Conservation (phyloP, 2,113 vertebrate species). For the Struthidea cinerea region DNA sequence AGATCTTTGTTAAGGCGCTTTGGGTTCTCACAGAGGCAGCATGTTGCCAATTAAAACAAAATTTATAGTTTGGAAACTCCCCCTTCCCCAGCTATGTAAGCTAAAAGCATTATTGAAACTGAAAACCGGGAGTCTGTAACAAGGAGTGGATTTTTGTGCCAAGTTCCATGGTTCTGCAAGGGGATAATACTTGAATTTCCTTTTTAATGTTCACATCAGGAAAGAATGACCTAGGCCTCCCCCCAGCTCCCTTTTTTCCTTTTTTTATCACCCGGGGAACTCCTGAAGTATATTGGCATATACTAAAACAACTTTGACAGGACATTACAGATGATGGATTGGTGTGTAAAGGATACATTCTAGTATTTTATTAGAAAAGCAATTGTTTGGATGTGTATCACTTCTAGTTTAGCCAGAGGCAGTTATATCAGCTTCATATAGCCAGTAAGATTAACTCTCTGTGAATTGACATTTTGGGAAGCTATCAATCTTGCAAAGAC, state of each 20-base stretch:
- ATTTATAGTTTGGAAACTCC: background rate
- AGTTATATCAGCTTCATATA: background rate
- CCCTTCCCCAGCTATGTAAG: background rate
- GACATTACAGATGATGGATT: background rate
- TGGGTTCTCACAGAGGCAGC: background rate
- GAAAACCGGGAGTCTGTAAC: background rate
- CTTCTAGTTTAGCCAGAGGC: background rate
- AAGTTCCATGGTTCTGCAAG: background rate
- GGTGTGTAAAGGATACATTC: background rate
- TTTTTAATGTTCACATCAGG: background rate
- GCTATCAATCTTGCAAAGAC: background rate
- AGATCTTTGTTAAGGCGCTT: background rate
- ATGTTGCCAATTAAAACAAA: background rate
- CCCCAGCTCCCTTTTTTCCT: rapidly evolving
- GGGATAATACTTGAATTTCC: background rate
- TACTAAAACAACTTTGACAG: background rate
- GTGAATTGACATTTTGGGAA: background rate
- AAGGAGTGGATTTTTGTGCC: background rate
- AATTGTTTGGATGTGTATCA: slow-evolving; percentile 13
- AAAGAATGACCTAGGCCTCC: background rate
- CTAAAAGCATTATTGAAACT: background rate
- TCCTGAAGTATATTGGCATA: background rate
- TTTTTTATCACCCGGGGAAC: background rate
- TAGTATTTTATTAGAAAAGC: slow-evolving; percentile 17
- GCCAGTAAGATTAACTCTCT: background rate